Evolutionary conservation across 2,888 invertebrate genomes (phyloP), one percentile per base, ranked within the genome.

Genomic region (Oxycera nigricornis): DNA sequence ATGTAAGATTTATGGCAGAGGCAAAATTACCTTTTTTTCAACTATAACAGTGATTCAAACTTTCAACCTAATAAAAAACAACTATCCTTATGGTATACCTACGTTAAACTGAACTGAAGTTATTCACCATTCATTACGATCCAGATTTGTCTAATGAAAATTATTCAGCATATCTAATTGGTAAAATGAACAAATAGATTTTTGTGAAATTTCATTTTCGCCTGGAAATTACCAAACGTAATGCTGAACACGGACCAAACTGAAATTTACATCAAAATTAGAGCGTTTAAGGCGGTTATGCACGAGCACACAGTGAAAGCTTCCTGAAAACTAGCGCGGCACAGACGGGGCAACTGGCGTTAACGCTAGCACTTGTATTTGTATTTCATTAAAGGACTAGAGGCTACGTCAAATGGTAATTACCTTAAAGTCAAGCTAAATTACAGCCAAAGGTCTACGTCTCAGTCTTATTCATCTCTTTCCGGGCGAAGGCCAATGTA

Each of bases 341-440:
- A 30, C 22, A 22, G 30, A 2, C 11, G 41, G 65, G 30, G 24
- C 22, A 41, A 24, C 41, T 22, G 20, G 65, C 39, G 35, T 22
- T 39, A 39, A 41, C 41, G 41, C 30, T 24, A 22, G 65, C 24
- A n/a, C 41, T 41, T 41, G 65, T 65, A 65, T 65, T 65, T 65
- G 65, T 65, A 65, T 65, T 65, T 65, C 65, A 65, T 65, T 65
- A 65, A 65, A 65, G 41, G 65, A 65, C 65, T 65, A 39, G 70
- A 62, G 73, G 73, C 59, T 73, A 76, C 74, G 76, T 68, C 74
- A 73, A 76, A 73, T 67, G 52, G 74, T 72, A 76, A 76, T 76
- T 76, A 76, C 74, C 74, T 76, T 76, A 76, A 76, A 76, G 73
- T 76, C 74, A 74, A 76, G 65, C 72, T 55, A 76, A 76, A 76